phyloP scores from a whole-genome alignment of 37 sponge, comb jelly and placozoan genomes.

The Spongilla lacustris region DNA sequence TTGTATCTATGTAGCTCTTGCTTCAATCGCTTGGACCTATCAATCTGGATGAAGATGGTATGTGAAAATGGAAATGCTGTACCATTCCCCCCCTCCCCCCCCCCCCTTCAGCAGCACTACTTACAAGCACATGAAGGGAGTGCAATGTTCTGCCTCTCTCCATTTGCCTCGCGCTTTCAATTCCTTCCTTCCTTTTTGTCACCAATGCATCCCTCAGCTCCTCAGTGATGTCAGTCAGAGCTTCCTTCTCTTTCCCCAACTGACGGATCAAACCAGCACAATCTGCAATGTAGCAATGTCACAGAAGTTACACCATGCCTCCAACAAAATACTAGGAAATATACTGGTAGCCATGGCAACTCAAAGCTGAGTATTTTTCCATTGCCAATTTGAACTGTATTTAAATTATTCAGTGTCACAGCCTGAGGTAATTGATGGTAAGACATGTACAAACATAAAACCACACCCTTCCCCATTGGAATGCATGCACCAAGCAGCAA shows the following conservation, averaged over 20 bases:
- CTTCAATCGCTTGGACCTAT: slow-evolving; percentile 3
- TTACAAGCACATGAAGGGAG: background rate
- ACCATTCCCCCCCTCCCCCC: background rate
- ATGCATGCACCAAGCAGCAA: no score
- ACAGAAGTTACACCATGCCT: no score
- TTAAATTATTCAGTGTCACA: no score
- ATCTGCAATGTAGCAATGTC: background rate
- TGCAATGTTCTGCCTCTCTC: background rate
- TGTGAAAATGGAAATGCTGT: no score
- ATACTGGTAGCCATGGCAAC: no score
- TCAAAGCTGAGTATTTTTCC: no score
- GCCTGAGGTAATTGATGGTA: no score
- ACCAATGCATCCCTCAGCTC: background rate
- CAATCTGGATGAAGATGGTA: no score
- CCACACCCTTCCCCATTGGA: no score
- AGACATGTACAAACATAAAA: no score
- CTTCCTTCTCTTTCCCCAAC: slow-evolving; percentile 27
- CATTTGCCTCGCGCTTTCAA: slow-evolving; percentile 1
- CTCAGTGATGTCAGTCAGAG: background rate
- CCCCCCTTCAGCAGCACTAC: background rate
- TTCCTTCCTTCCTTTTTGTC: slow-evolving; percentile 7
- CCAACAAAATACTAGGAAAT: no score
- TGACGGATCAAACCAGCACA: background rate
- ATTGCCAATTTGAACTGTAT: no score
- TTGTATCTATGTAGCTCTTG: background rate